Conservation (phyloP, 2,113 vertebrate species). For the Cochlearius cochlearius region DNA sequence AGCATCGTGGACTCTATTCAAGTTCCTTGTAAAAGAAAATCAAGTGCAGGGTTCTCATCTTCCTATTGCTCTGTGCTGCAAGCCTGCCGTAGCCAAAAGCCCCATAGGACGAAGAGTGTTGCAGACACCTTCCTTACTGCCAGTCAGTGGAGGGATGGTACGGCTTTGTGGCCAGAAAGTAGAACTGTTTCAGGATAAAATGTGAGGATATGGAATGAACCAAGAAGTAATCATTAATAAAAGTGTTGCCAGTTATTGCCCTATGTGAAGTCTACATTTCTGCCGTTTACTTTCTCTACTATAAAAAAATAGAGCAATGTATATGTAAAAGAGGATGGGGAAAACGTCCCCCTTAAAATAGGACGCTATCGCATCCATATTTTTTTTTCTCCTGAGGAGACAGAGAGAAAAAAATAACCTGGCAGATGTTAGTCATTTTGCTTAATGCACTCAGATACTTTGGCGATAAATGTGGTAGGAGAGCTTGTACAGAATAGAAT, state of each 20-base stretch:
- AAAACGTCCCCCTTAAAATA: background rate
- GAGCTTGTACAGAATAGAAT: background rate
- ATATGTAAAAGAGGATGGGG: background rate
- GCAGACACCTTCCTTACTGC: background rate
- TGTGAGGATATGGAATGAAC: background rate
- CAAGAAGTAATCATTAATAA: background rate
- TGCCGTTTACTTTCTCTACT: background rate
- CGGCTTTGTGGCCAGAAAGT: background rate
- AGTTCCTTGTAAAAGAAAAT: background rate
- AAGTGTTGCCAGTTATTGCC: background rate
- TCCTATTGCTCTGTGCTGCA: background rate
- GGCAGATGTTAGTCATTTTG: constrained; percentile 23
- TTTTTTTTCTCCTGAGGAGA: background rate
- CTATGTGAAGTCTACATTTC: background rate
- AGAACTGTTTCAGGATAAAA: background rate
- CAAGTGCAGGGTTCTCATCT: background rate
- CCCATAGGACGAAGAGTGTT: background rate
- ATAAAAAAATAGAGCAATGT: background rate
- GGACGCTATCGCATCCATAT: background rate
- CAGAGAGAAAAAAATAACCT: background rate
- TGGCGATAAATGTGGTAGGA: background rate
- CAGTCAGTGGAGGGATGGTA: fast-evolving
- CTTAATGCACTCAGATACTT: background rate
- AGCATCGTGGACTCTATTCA: background rate
- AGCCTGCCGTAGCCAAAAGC: background rate